A percentile compares a stretch with the other conserved stretches of the same genome.
These are phyloP conservation scores for Crypturellus undulatus DNA, from an alignment of 2,113 vertebrate genomes.

Conservation along the genomic window DNA sequence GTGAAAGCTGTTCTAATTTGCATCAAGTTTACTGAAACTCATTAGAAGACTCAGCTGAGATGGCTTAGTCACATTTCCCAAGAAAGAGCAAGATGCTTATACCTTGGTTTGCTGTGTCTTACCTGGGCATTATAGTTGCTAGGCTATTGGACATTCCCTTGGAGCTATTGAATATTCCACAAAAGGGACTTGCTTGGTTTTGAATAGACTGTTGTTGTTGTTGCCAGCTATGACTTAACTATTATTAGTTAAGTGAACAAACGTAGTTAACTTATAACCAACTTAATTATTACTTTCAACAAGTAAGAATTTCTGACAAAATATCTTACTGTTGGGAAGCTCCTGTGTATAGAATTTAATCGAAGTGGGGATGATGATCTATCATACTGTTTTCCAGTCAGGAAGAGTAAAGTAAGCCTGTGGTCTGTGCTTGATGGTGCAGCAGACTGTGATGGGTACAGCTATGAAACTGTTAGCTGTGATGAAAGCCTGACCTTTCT, in stretches of 20 bases:
- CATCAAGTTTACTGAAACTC: background rate
- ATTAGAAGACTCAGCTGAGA: background rate
- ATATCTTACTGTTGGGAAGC: conserved; percentile 22
- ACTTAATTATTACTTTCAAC: background rate
- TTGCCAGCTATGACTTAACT: background rate
- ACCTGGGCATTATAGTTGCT: background rate
- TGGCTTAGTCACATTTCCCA: background rate
- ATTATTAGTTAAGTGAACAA: background rate
- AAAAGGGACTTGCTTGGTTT: background rate
- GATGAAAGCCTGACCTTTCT: background rate
- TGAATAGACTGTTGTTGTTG: background rate
- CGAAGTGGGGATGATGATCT: background rate
- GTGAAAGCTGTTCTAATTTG: background rate
- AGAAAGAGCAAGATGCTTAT: background rate
- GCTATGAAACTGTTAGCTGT: background rate
- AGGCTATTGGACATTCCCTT: background rate
- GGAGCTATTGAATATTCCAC: background rate
- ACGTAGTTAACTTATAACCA: background rate
- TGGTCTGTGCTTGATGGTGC: conserved; percentile 7
- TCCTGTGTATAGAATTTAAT: conserved; percentile 45
- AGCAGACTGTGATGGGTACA: background rate
- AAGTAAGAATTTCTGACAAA: background rate
- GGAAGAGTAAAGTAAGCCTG: conserved; percentile 13
- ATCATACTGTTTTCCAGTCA: background rate
- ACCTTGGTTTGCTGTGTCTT: background rate